Percentiles rank a stretch among this genome's conserved stretches.
Conservation (phyloP, 1,140 invertebrate genomes). For the Rhagoletis pomonella region DNA sequence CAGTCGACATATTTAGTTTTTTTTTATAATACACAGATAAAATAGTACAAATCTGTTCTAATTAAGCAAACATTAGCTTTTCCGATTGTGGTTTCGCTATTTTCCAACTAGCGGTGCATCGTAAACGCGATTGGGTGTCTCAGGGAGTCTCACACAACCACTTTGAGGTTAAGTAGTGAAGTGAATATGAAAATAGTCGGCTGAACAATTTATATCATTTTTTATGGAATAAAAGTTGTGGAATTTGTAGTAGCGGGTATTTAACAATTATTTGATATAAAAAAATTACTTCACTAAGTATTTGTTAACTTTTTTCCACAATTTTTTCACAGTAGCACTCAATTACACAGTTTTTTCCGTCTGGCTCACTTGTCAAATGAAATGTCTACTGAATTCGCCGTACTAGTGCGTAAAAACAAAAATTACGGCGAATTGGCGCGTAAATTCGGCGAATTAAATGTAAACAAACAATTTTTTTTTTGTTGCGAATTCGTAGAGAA, state of each 20-base stretch:
- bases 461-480: conserved; percentile 1
- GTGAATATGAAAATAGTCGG: background rate
- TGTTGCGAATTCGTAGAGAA: background rate
- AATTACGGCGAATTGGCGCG: background rate
- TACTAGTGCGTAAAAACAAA: conserved; percentile 40
- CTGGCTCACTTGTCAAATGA: conserved; percentile 31
- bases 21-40: background rate
- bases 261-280: background rate
- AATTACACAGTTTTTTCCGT: conserved; percentile 12
- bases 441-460: conserved; percentile 26
- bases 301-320: conserved; percentile 26
- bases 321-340: background rate
- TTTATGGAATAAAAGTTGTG: background rate
- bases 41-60: background rate
- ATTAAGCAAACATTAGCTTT: conserved; percentile 2
- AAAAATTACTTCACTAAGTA: conserved; percentile 15
- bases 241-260: background rate
- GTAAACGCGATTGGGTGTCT: conserved; percentile 15
- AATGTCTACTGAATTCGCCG: conserved; percentile 17
- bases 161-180: conserved; percentile 32
- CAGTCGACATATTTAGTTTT: conserved; percentile 62
- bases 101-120: background rate
- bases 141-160: background rate
- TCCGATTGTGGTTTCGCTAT: background rate
- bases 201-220: background rate